These are phyloP conservation scores for Stigmatopora argus DNA, from an alignment of 2,113 vertebrate species.

Conservation along the genomic window DNA sequence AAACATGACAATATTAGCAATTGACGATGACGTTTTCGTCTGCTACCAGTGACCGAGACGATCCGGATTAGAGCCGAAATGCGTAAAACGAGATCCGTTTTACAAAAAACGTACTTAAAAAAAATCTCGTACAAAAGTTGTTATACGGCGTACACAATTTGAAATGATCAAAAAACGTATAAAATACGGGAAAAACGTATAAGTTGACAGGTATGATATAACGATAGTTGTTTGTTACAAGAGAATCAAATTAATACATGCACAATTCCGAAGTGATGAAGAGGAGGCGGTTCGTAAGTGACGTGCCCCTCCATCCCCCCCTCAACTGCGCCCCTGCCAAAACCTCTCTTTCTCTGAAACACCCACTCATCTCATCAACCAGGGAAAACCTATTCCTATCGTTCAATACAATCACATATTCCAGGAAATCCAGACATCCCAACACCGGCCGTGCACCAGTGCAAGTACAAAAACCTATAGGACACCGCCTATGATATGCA, in stretches of 20 bases:
- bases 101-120: too few species aligned
- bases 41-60: too few species aligned
- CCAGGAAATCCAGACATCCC: conserved; percentile 6
- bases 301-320: neutral
- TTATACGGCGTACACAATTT: too few species aligned
- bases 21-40: too few species aligned
- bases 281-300: neutral
- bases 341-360: neutral
- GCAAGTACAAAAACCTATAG: neutral
- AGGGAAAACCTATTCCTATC: neutral
- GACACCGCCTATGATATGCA: conserved; percentile 9
- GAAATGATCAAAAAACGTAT: too few species aligned
- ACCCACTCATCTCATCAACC: neutral
- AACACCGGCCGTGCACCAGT: conserved; percentile 15
- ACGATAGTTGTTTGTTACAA: neutral
- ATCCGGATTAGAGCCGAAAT: too few species aligned
- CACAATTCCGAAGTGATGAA: neutral
- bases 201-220: neutral
- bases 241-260: neutral
- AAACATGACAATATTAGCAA: too few species aligned
- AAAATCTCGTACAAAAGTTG: too few species aligned
- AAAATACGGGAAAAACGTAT: too few species aligned
- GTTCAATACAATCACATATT: neutral
- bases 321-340: neutral
- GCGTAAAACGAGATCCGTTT: too few species aligned